phyloP scores from a whole-genome alignment of 1,140 invertebrate species.

The Calephelis virginiensis region DNA sequence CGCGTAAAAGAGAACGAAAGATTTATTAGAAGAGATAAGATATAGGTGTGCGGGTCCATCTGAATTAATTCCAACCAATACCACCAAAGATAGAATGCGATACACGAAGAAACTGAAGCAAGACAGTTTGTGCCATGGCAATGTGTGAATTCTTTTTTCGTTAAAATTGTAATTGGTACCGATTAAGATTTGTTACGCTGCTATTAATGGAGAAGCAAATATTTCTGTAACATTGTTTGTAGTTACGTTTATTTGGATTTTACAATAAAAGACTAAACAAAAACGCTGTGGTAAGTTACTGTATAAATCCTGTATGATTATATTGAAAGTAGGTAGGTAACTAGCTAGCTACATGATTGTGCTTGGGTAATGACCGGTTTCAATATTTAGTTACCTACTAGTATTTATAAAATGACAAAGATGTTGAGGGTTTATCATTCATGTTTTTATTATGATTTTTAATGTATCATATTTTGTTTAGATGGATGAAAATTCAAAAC shows the following conservation, averaged over 20 bases:
- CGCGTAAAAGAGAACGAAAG: slow-evolving; percentile 23
- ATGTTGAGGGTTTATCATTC: slow-evolving; percentile 35
- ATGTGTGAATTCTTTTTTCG: slow-evolving; percentile 63
- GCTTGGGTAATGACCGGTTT: slow-evolving; percentile 65
- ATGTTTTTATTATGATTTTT: slow-evolving; percentile 24
- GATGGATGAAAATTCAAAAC: slow-evolving; percentile 62
- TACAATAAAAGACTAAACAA: slow-evolving; percentile 16
- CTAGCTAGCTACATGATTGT: slow-evolving; percentile 52
- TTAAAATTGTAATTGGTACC: slow-evolving; percentile 46
- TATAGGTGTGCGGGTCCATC: slow-evolving; percentile 31
- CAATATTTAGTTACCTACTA: slow-evolving; percentile 46
- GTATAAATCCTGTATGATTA: slow-evolving; percentile 62
- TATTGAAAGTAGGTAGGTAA: slow-evolving; percentile 70
- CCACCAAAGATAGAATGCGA: slow-evolving; percentile 40
- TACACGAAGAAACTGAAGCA: slow-evolving; percentile 33
- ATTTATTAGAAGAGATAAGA: slow-evolving; percentile 15
- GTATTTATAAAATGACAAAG: slow-evolving; percentile 31
- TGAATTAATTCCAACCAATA: slow-evolving; percentile 41
- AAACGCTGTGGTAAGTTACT: slow-evolving; percentile 47
- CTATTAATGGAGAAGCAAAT: slow-evolving; percentile 39
- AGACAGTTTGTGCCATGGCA: slow-evolving; percentile 57
- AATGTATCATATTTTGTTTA: slow-evolving; percentile 39
- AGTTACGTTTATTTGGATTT: slow-evolving; percentile 1
- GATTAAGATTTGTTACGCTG: slow-evolving; percentile 27
- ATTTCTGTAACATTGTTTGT: slow-evolving; percentile 24